Evolutionary conservation across 2,797 vertebrate genomes (phyloP).

Genomic region (Rousettus madagascariensis): DNA sequence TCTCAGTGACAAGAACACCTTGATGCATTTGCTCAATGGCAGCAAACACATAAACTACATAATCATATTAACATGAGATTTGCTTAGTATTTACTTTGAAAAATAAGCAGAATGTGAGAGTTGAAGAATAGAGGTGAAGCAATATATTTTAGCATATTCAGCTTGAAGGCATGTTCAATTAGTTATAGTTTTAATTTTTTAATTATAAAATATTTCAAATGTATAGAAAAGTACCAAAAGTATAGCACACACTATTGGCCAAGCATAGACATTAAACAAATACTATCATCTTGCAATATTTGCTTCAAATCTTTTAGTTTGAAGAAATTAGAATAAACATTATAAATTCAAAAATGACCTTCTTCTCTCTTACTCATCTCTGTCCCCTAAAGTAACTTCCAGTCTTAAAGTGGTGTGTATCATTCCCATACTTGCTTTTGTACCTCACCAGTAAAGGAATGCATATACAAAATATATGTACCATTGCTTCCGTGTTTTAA

Average conservation of each 20-base stretch:
- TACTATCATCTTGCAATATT: neutral
- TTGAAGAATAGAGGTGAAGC: neutral
- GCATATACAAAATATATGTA: fast-evolving
- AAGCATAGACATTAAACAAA: neutral
- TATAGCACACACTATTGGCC: neutral
- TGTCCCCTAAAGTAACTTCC: neutral
- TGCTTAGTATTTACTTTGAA: neutral
- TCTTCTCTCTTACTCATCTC: neutral
- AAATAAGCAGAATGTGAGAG: neutral
- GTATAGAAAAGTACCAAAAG: neutral
- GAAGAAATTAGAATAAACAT: neutral
- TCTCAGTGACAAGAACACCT: neutral
- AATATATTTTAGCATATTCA: neutral
- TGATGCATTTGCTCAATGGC: neutral
- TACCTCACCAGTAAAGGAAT: neutral
- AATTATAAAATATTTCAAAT: neutral
- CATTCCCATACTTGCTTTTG: neutral
- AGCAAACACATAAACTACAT: neutral
- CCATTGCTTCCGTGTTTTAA: neutral
- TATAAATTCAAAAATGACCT: neutral
- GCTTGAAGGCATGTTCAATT: neutral
- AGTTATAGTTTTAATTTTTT: neutral
- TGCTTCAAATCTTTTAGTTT: neutral
- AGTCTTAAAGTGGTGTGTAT: neutral
- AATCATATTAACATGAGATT: neutral